Conservation (phyloP, 2,113 vertebrate species). For the Larimichthys crocea region DNA sequence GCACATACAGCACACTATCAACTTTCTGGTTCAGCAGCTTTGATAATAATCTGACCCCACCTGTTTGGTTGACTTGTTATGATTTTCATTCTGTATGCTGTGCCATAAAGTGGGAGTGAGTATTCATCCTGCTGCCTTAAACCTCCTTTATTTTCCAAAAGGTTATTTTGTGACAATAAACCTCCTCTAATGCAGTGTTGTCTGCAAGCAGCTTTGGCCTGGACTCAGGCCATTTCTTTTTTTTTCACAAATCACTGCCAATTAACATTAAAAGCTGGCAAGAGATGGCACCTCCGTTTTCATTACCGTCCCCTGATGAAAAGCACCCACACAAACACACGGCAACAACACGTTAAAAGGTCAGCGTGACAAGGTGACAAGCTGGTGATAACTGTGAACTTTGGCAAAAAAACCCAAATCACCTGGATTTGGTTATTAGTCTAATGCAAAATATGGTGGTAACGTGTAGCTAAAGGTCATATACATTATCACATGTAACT, state of each 20-base stretch:
- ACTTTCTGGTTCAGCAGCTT: constrained; percentile 86
- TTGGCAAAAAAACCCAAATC: constrained; percentile 21
- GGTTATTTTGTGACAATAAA: constrained; percentile 53
- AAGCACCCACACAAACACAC: constrained; percentile 51
- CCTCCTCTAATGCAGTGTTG: constrained; percentile 38
- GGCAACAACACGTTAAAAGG: constrained; percentile 70
- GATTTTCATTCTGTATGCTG: constrained; percentile 62
- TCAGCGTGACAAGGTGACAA: constrained; percentile 66
- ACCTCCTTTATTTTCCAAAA: constrained; percentile 44
- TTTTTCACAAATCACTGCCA: constrained; percentile 63
- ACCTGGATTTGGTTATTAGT: not conserved
- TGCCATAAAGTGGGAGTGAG: constrained; percentile 39
- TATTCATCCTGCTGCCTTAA: constrained; percentile 53
- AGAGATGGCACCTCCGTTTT: constrained; percentile 64
- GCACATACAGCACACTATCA: constrained; percentile 67
- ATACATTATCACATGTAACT: constrained; percentile 16
- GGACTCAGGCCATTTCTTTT: constrained; percentile 48
- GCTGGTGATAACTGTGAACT: constrained; percentile 54
- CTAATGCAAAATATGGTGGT: not conserved
- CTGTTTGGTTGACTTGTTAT: constrained; percentile 75
- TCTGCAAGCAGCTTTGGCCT: constrained; percentile 48
- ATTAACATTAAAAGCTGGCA: constrained; percentile 73
- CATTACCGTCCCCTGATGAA: constrained; percentile 65
- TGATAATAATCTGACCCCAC: constrained; percentile 86
- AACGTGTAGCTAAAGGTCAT: not conserved